These are phyloP conservation scores for Coregonus ussuriensis DNA, from an alignment of 2,797 vertebrate genomes.

Conservation along the genomic window DNA sequence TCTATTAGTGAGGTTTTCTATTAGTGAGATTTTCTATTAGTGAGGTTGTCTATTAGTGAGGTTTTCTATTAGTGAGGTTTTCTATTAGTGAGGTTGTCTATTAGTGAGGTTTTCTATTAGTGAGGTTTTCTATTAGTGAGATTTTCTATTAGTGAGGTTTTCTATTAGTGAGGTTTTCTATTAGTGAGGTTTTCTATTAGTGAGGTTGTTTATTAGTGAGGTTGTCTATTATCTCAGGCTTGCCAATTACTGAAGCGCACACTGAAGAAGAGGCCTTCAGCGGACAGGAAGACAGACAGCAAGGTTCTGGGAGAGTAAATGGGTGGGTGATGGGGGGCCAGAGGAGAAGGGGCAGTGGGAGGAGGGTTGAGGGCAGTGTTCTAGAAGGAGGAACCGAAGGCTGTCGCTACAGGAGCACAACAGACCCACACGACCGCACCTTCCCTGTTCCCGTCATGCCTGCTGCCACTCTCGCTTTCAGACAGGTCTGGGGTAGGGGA, in stretches of 20 bases:
- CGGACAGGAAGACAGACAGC: neutral
- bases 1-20: no score
- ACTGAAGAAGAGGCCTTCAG: neutral
- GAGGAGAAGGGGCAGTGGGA: neutral
- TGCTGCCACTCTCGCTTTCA: conserved; percentile 43
- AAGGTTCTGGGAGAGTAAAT: neutral
- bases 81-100: no score
- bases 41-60: no score
- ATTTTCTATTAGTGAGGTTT: no score
- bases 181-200: no score
- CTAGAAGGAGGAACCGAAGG: conserved; percentile 47
- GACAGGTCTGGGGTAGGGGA: conserved; percentile 12
- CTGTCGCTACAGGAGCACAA: conserved; percentile 21
- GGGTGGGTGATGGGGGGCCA: conserved; percentile 1
- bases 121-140: no score
- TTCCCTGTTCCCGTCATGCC: conserved; percentile 38
- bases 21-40: no score
- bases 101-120: no score
- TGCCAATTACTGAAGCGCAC: neutral
- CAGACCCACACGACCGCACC: conserved; percentile 42
- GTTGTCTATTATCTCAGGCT: no score
- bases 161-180: no score
- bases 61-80: no score
- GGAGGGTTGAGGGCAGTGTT: neutral
- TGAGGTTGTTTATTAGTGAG: no score